Evolutionary conservation across 1,140 invertebrate genomes (phyloP), one percentile per base, ranked within the genome.

Genomic region (Bombus cullumanus): DNA sequence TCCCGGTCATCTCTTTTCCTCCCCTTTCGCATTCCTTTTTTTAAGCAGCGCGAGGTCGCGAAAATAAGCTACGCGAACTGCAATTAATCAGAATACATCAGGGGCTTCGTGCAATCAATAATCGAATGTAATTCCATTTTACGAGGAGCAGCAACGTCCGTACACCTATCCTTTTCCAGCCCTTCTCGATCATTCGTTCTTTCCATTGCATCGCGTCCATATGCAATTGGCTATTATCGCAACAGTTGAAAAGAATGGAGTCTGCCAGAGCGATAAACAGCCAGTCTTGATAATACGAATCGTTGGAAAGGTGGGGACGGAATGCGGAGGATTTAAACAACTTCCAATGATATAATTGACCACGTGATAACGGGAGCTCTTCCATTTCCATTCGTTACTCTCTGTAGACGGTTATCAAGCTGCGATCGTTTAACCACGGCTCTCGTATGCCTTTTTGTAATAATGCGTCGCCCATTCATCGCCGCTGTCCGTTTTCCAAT

Each of bases 261-360:
- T 34, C 43, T 25, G 12, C n/a, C 41, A 8, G 31, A 53, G 64
- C 66, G 18, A 39, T 71, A 31, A 76, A 57, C 41, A 39, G 6
- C 6, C 34, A 15, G 10, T 13, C 53, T 59, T 37, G 74, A 25
- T 59, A 57, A 57, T 76, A 37, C 4, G 31, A 43, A 13, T 68
- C 12, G 22, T 12, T 31, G 41, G 12, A 15, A 47, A 13, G 15
- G 31, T 18, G 28, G 22, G 47, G 25, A 12, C 3, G 2, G 5
- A 37, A 77, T 10, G 22, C 8, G 25, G 12, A 34, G 28, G 66
- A 57, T 53, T 77, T 9, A 18, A 59, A 69, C 62, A 8, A 37
- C 62, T 69, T 64, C 10, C 9, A 59, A 83, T 39, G 73, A 57
- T 39, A 77, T 69, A 77, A 83, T 77, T 31, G 81, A 83, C 34